A percentile compares a stretch with the other conserved stretches of the same genome.
phyloP scores from a whole-genome alignment of 2,888 invertebrate genomes.

The Tiliacea aurago region DNA sequence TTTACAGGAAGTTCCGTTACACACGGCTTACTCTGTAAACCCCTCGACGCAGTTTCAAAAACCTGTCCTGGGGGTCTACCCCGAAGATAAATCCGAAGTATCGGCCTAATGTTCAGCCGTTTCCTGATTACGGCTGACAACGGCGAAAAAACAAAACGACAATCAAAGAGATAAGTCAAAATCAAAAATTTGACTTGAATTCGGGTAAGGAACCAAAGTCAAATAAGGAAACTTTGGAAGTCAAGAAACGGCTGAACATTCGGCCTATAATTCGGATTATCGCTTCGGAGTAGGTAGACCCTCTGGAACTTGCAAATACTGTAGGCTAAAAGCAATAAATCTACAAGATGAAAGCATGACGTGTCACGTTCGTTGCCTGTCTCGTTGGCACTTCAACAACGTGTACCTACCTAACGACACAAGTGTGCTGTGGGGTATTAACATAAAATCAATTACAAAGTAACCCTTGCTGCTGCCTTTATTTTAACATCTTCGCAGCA shows the following conservation, averaged over 20 bases:
- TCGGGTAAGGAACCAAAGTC: too few species aligned
- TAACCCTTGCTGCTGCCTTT: slow-evolving; percentile 29
- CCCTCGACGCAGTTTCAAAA: not conserved
- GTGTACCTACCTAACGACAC: not conserved
- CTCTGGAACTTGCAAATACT: not conserved
- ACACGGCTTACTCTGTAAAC: not conserved
- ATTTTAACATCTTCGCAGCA: slow-evolving; percentile 38
- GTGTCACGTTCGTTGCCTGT: slow-evolving; percentile 1
- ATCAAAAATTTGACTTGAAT: too few species aligned
- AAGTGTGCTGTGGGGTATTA: slow-evolving; percentile 26
- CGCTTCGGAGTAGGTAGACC: too few species aligned
- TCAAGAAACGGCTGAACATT: too few species aligned
- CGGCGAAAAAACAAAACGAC: too few species aligned
- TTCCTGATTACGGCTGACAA: too few species aligned
- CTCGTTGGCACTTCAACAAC: slow-evolving; percentile 20
- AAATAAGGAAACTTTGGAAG: too few species aligned
- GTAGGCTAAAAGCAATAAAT: slow-evolving; percentile 1
- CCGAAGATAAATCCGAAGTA: too few species aligned
- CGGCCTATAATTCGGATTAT: too few species aligned
- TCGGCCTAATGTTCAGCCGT: too few species aligned
- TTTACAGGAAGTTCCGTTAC: not conserved
- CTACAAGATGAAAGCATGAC: slow-evolving; percentile 22
- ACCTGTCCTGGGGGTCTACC: too few species aligned
- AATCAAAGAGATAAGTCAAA: too few species aligned
- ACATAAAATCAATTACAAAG: slow-evolving; percentile 63